Conservation (phyloP, 2,113 vertebrate genomes). For the Empidonax traillii region DNA sequence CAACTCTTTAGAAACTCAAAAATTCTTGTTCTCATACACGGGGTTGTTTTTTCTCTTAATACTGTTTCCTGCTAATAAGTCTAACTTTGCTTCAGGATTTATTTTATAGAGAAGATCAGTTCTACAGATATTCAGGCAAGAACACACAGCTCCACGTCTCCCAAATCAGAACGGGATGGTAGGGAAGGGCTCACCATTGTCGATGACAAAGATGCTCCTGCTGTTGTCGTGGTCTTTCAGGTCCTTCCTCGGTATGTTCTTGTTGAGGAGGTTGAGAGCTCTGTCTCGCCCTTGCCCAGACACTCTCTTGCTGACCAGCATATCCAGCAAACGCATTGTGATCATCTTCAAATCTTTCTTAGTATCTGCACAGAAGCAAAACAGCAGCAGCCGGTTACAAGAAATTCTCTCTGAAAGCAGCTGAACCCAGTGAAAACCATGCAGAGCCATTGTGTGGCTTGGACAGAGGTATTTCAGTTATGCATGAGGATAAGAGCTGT, state of each 20-base stretch:
- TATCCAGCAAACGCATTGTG: conserved; percentile 85
- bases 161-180: not conserved
- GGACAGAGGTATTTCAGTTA: not conserved
- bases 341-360: conserved; percentile 89
- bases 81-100: not conserved
- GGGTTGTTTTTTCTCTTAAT: not conserved
- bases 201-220: conserved; percentile 85
- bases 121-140: not conserved
- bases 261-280: conserved; percentile 92
- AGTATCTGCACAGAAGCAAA: conserved; percentile 75
- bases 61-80: not conserved
- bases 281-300: conserved; percentile 93
- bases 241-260: conserved; percentile 88
- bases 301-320: conserved; percentile 87
- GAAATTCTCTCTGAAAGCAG: not conserved
- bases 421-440: not conserved
- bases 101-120: not conserved
- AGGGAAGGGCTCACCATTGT: conserved; percentile 79
- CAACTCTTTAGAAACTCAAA: not conserved
- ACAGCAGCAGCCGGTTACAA: not conserved
- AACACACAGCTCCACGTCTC: not conserved
- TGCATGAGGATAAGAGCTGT: not conserved
- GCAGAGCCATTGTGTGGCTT: not conserved
- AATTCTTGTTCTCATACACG: not conserved
- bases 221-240: conserved; percentile 83